Evolutionary conservation across 2,797 vertebrate genomes (phyloP), one percentile per base, ranked within the genome.

Genomic region (Enteromius argenteus): DNA sequence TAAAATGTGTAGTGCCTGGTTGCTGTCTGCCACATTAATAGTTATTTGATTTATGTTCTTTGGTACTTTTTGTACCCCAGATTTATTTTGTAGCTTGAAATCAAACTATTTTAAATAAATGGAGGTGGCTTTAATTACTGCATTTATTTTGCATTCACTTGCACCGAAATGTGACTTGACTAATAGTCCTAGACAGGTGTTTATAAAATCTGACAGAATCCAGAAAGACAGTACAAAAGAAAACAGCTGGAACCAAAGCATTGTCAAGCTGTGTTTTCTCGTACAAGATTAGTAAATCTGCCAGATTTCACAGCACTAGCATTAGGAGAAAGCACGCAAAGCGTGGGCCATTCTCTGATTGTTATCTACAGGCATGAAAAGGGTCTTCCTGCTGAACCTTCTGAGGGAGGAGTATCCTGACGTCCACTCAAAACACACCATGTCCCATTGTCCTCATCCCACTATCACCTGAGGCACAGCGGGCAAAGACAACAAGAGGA

Each of bases 341-440:
- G 11, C 23, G 53, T 21, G 7, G 3, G 15, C 13, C 64, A 27
- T 72, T 56, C 46, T 3, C 35, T 62, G 35, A 32, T 73, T 84
- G 83, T 80, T 84, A 69, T 77, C 44, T 32, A 7, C 58, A n/a
- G 7, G 51, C 56, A 75, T 39, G 69, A 75, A 73, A 8, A 49
- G 51, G 76, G 75, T 76, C 60, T 80, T 84, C 51, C 71, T 80
- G 71, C 76, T 51, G 17, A 80, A 85, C n/a, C 51, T 58, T 56
- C 30, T 46, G 14, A 81, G 64, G 86, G 77, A 76, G 86, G 78
- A 69, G 78, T 84, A 84, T 87, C 86, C 82, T 87, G 79, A 84
- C 27, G 8, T 80, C 74, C 44, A 9, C 73, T 66, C 51, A 49
- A 69, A 49, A 60, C 72, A 81, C 56, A 68, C 14, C 53, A 67